Percentiles rank a stretch among this genome's conserved stretches.
phyloP scores from a whole-genome alignment of 1,140 invertebrate species.

The Sinonovacula constricta region DNA sequence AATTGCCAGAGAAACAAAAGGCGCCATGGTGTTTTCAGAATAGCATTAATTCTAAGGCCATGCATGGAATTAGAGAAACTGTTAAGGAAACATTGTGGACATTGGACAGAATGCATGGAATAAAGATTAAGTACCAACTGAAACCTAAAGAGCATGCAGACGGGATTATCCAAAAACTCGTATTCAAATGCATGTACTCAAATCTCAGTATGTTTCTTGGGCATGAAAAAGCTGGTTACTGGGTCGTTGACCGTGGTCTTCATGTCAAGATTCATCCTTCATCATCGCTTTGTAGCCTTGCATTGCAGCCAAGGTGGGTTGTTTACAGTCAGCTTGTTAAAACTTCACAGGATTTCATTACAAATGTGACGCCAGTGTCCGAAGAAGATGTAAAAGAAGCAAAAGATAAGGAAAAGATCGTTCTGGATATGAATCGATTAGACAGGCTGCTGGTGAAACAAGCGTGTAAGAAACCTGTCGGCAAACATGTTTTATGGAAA shows the following conservation, averaged over 20 bases:
- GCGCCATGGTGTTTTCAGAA: constrained; percentile 68
- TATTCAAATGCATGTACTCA: constrained; percentile 55
- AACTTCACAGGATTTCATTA: constrained; percentile 70
- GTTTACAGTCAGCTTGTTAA: constrained; percentile 63
- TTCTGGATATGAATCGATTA: constrained; percentile 52
- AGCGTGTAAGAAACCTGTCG: constrained; percentile 56
- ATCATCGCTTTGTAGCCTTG: constrained; percentile 57
- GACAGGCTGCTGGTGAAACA: constrained; percentile 38
- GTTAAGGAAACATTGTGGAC: constrained; percentile 62
- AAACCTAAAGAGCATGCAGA: constrained; percentile 22
- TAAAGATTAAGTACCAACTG: constrained; percentile 56
- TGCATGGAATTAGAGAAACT: constrained; percentile 62
- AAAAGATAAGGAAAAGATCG: constrained; percentile 29
- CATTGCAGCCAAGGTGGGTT: constrained; percentile 63
- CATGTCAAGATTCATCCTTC: constrained; percentile 70
- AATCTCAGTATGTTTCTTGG: constrained; percentile 67
- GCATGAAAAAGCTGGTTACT: constrained; percentile 66
- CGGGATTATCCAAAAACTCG: constrained; percentile 49
- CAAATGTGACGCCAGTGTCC: constrained; percentile 63
- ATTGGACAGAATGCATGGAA: constrained; percentile 60
- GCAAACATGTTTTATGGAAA: constrained; percentile 53
- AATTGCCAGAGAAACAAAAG: constrained; percentile 60
- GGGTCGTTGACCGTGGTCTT: constrained; percentile 51
- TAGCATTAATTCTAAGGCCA: constrained; percentile 69
- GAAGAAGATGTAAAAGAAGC: constrained; percentile 58